Conservation (phyloP, 2,797 vertebrate species). For the Halcyon leucocephala region DNA sequence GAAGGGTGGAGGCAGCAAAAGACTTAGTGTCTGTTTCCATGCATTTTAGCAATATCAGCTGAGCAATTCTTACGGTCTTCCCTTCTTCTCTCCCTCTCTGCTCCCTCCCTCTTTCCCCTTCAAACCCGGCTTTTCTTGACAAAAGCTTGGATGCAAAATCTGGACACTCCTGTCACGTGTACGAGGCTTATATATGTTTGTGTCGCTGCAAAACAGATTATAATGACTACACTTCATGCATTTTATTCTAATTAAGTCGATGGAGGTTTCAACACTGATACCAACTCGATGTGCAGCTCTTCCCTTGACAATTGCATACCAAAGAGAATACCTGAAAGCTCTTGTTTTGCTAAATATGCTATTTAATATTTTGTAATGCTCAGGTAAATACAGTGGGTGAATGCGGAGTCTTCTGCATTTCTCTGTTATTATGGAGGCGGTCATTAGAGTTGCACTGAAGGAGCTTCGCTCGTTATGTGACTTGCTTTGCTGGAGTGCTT, state of each 20-base stretch:
- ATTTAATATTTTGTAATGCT: slow-evolving; percentile 21
- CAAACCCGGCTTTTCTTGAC: neutral
- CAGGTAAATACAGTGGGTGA: neutral
- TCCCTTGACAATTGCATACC: slow-evolving; percentile 9
- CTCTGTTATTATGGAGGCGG: neutral
- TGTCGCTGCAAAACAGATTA: slow-evolving; percentile 40
- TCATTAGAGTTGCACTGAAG: neutral
- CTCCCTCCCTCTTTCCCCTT: neutral
- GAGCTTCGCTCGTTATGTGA: neutral
- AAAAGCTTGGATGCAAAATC: slow-evolving; percentile 18
- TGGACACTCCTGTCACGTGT: neutral
- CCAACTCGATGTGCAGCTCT: neutral
- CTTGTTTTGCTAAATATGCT: slow-evolving; percentile 35
- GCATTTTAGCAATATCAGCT: slow-evolving; percentile 3
- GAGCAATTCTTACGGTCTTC: neutral
- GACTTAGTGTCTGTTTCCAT: neutral
- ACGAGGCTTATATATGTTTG: slow-evolving; percentile 15
- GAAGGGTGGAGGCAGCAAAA: slow-evolving; percentile 27
- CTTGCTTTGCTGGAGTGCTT: neutral
- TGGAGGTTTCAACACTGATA: slow-evolving; percentile 38
- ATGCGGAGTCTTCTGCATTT: fast-evolving
- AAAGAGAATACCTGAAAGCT: slow-evolving; percentile 36
- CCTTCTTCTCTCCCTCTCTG: neutral
- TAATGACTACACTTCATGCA: slow-evolving; percentile 47
- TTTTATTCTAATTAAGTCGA: slow-evolving; percentile 64